Evolutionary conservation across 2,888 invertebrate genomes (phyloP).

Genomic region (Linnaemya vulpina): DNA sequence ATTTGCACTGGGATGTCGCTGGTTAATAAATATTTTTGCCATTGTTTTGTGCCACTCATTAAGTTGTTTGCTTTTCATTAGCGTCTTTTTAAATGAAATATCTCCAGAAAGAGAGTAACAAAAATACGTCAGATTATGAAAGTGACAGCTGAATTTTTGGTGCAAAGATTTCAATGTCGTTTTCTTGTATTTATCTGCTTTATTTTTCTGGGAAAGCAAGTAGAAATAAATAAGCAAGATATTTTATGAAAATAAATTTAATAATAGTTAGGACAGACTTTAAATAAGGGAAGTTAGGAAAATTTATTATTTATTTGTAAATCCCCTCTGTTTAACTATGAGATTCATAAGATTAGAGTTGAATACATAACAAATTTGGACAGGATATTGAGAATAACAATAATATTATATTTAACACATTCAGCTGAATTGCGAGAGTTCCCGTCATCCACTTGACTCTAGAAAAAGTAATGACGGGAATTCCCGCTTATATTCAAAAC

Average conservation of each 20-base stretch:
- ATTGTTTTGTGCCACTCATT: slow-evolving; percentile 66
- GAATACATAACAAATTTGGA: no score
- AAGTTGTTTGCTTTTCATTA: slow-evolving; percentile 73
- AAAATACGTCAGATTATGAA: slow-evolving; percentile 27
- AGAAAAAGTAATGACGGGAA: no score
- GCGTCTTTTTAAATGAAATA: slow-evolving; percentile 43
- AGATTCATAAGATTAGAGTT: no score
- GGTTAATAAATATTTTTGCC: slow-evolving; percentile 50
- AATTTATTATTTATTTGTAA: no score
- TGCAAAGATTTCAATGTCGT: slow-evolving; percentile 45
- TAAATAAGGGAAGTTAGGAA: not conserved
- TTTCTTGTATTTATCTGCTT: not conserved
- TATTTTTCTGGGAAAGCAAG: slow-evolving; percentile 11
- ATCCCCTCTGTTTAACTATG: no score
- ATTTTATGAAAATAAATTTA: slow-evolving; percentile 24
- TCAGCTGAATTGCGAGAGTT: no score
- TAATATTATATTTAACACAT: no score
- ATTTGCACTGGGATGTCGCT: slow-evolving; percentile 27
- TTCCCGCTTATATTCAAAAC: no score
- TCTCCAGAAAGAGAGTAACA: slow-evolving; percentile 1
- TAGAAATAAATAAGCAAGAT: slow-evolving; percentile 28
- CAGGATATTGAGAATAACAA: no score
- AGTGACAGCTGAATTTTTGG: slow-evolving; percentile 46
- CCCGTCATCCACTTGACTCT: no score
- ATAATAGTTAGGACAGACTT: not conserved